phyloP scores from a whole-genome alignment of 2,113 vertebrate genomes.

The Sylvietta virens region DNA sequence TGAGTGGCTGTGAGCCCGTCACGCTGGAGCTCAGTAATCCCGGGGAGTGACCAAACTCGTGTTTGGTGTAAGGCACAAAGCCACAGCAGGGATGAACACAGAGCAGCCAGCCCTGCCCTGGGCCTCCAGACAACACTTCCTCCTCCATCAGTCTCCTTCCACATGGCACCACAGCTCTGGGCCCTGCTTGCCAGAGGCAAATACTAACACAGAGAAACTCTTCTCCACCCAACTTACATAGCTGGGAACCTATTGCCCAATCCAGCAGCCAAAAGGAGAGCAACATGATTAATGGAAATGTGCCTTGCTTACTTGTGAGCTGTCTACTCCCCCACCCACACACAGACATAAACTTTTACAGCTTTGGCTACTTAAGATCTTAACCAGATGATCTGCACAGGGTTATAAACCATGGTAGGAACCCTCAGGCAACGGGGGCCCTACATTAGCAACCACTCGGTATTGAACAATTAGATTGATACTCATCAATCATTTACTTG shows the following conservation, averaged over 20 bases:
- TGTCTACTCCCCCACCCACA: background rate
- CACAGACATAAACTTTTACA: slow-evolving; percentile 26
- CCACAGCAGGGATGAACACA: background rate
- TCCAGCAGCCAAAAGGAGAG: background rate
- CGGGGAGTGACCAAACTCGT: background rate
- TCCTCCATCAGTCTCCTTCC: background rate
- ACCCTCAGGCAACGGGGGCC: slow-evolving; percentile 49
- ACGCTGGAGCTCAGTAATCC: background rate
- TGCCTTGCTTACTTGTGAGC: background rate
- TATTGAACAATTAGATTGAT: slow-evolving; percentile 59
- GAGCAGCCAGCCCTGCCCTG: background rate
- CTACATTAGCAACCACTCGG: slow-evolving; percentile 63
- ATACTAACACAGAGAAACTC: background rate
- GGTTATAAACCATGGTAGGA: slow-evolving; percentile 57
- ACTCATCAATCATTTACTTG: slow-evolving; percentile 76
- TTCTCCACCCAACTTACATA: background rate
- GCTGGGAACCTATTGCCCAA: background rate
- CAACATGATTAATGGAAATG: slow-evolving; percentile 34
- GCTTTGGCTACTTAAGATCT: slow-evolving; percentile 52
- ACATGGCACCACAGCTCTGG: background rate
- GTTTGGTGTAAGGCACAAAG: background rate
- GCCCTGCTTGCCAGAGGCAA: background rate
- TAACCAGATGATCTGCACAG: background rate
- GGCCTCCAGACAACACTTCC: background rate
- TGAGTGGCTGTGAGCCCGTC: accelerated